A percentile compares a stretch with the other conserved stretches of the same genome.
These are phyloP conservation scores for Cirrhinus mrigala DNA, from an alignment of 2,797 vertebrate genomes.

Conservation along the genomic window DNA sequence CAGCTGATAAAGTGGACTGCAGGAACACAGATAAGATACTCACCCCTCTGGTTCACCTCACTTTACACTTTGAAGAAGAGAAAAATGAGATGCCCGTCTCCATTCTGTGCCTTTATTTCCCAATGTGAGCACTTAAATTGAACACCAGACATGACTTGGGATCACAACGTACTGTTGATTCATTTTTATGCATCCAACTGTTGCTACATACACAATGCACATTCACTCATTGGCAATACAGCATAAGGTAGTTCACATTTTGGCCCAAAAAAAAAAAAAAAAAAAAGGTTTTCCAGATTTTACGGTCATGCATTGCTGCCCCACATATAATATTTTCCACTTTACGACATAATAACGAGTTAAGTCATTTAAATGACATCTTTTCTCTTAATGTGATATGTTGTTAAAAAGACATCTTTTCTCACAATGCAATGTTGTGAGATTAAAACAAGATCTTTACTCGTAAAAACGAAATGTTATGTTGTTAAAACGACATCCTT, in stretches of 20 bases:
- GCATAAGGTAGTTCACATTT: background rate
- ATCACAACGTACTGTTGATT: slow-evolving; percentile 41
- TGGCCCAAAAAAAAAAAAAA: background rate
- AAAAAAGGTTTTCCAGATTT: background rate
- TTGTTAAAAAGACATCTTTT: too few species aligned
- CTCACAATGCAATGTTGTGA: too few species aligned
- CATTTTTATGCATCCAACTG: slow-evolving; percentile 31
- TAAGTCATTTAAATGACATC: too few species aligned
- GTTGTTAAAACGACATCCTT: too few species aligned
- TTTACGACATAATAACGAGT: too few species aligned
- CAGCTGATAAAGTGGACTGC: slow-evolving; percentile 75
- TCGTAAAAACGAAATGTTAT: too few species aligned
- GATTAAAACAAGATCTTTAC: too few species aligned
- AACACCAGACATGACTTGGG: slow-evolving; percentile 52
- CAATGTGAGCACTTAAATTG: slow-evolving; percentile 43
- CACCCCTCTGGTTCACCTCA: slow-evolving; percentile 8
- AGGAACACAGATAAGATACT: slow-evolving; percentile 29
- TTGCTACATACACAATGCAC: slow-evolving; percentile 33
- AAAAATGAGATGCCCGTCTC: background rate
- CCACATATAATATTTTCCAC: too few species aligned
- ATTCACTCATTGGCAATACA: slow-evolving; percentile 32
- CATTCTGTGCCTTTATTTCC: slow-evolving; percentile 60
- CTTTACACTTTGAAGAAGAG: slow-evolving; percentile 22
- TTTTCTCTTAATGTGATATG: too few species aligned
- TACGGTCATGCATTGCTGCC: too few species aligned